A percentile compares a stretch with the other conserved stretches of the same genome.
phyloP scores from a whole-genome alignment of 2,113 vertebrate genomes.

The Lipophrys pholis region DNA sequence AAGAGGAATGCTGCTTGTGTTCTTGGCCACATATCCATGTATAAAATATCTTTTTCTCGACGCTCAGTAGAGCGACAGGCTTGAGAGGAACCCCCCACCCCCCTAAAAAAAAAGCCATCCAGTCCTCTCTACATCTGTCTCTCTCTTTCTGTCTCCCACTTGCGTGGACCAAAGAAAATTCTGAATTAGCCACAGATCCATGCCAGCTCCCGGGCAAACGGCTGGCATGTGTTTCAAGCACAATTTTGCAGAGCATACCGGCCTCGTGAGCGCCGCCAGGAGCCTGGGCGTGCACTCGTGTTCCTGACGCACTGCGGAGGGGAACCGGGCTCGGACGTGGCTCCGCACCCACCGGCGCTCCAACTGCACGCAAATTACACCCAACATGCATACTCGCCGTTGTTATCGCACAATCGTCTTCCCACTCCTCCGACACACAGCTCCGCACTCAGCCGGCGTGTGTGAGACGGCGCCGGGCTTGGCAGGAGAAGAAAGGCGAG shows the following conservation, averaged over 20 bases:
- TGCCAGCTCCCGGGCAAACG: slow-evolving; percentile 29
- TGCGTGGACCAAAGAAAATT: slow-evolving; percentile 6
- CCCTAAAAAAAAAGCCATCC: too few species aligned
- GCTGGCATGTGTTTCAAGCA: slow-evolving; percentile 44
- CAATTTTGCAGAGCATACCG: slow-evolving; percentile 25
- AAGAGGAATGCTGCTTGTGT: too few species aligned
- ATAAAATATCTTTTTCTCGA: neutral
- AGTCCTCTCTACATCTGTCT: neutral
- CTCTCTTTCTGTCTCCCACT: neutral
- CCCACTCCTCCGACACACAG: slow-evolving; percentile 23
- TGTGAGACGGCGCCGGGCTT: slow-evolving; percentile 43
- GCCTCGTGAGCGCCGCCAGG: slow-evolving; percentile 32
- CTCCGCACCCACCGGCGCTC: neutral
- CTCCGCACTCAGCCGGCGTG: slow-evolving; percentile 15
- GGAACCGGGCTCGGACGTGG: slow-evolving; percentile 21
- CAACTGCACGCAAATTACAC: slow-evolving; percentile 18
- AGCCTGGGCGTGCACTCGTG: slow-evolving; percentile 27
- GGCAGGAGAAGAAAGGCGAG: slow-evolving; percentile 56
- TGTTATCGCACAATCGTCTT: slow-evolving; percentile 11
- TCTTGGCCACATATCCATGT: too few species aligned
- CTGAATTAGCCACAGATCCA: slow-evolving; percentile 15
- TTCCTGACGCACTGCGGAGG: slow-evolving; percentile 59
- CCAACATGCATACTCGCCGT: neutral
- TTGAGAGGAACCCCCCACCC: slow-evolving; percentile 3
- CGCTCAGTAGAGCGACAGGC: slow-evolving; percentile 1